phyloP scores from a whole-genome alignment of 2,113 vertebrate genomes.

The Ciconia boyciana region DNA sequence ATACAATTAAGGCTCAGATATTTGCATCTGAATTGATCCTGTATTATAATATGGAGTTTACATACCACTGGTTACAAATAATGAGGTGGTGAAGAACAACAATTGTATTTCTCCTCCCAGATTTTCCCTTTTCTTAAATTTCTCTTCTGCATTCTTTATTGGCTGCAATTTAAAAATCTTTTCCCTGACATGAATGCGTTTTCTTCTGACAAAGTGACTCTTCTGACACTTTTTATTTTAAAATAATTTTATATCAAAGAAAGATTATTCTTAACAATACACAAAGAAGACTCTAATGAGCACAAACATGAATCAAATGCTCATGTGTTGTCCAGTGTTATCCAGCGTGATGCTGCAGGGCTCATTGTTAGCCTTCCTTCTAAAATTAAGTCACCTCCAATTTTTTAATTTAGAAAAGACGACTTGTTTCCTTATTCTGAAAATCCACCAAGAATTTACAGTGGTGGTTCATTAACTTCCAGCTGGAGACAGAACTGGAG shows the following conservation, averaged over 20 bases:
- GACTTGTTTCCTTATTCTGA: background rate
- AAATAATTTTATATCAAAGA: background rate
- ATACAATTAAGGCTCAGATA: slow-evolving; percentile 61
- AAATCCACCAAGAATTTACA: background rate
- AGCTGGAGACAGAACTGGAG: background rate
- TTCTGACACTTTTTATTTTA: background rate
- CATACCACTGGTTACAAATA: slow-evolving; percentile 56
- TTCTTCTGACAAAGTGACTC: background rate
- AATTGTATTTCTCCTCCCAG: slow-evolving; percentile 6
- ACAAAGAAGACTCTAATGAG: background rate
- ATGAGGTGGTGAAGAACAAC: slow-evolving; percentile 38
- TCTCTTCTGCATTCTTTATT: slow-evolving; percentile 1
- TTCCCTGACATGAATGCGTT: slow-evolving; percentile 16
- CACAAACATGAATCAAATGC: background rate
- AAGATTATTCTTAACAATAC: background rate
- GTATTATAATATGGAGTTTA: slow-evolving; percentile 55
- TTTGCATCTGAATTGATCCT: slow-evolving; percentile 71
- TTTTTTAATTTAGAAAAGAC: slow-evolving; percentile 25
- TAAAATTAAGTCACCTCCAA: background rate
- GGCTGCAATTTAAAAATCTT: slow-evolving; percentile 22
- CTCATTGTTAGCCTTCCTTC: background rate
- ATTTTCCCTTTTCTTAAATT: slow-evolving; percentile 14
- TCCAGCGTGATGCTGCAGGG: background rate
- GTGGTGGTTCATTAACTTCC: background rate
- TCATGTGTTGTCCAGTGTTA: background rate